Conservation (phyloP, 2,113 vertebrate genomes). For the Orthonyx spaldingii region DNA sequence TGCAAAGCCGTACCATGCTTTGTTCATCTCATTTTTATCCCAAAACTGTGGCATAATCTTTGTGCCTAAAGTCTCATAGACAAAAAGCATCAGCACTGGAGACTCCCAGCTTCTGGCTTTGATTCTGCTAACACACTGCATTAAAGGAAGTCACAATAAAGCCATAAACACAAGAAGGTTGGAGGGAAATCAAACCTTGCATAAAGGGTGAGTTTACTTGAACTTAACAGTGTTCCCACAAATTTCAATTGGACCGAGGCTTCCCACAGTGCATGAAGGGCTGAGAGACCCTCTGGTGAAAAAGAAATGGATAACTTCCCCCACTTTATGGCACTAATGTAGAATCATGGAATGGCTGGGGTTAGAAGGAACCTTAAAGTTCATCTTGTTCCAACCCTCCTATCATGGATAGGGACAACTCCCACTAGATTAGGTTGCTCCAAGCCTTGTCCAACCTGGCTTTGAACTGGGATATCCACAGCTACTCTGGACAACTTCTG, state of each 20-base stretch:
- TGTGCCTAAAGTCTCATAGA: background rate
- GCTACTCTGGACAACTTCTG: background rate
- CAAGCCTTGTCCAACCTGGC: background rate
- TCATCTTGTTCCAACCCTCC: background rate
- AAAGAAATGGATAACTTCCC: background rate
- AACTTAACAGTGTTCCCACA: background rate
- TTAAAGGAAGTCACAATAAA: background rate
- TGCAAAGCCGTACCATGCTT: background rate
- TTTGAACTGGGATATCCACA: background rate
- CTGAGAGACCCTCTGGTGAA: background rate
- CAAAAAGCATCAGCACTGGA: background rate
- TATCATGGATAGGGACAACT: background rate
- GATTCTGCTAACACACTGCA: background rate
- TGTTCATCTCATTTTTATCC: background rate
- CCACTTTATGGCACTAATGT: rapidly evolving
- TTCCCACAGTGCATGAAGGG: rapidly evolving
- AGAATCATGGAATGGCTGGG: background rate
- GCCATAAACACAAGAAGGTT: background rate
- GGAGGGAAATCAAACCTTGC: background rate
- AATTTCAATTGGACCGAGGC: background rate
- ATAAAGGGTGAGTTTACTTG: background rate
- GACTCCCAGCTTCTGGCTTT: background rate
- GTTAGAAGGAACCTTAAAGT: background rate
- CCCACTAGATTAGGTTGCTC: background rate
- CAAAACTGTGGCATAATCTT: background rate